A percentile compares a stretch with the other conserved stretches of the same genome.
phyloP scores from a whole-genome alignment of 2,113 vertebrate species.

The Plecturocebus donacophilus region DNA sequence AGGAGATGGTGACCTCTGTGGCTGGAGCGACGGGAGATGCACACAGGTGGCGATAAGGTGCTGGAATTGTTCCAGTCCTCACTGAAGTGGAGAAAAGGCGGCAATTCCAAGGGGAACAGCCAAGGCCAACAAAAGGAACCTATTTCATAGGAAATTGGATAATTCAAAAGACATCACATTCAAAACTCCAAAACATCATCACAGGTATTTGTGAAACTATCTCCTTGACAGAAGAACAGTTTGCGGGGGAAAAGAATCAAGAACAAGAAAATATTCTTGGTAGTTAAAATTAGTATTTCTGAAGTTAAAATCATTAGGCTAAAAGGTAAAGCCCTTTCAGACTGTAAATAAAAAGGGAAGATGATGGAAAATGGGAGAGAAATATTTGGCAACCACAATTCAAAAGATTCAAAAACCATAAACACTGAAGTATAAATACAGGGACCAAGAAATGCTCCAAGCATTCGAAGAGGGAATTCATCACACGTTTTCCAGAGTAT shows the following conservation, averaged over 20 bases:
- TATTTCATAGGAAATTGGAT: neutral
- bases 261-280: neutral
- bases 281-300: neutral
- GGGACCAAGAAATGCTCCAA: too few species aligned
- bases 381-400: neutral
- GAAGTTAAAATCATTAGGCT: neutral
- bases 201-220: neutral
- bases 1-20: neutral
- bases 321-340: neutral
- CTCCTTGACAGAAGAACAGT: neutral
- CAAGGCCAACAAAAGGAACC: neutral
- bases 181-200: neutral
- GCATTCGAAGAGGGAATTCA: too few species aligned
- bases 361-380: neutral
- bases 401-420: neutral
- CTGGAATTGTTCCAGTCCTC: too few species aligned
- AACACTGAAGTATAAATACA: neutral
- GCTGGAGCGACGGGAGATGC: neutral
- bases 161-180: neutral
- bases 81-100: neutral
- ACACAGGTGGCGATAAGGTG: rapidly evolving
- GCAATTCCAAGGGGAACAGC: neutral
- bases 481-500: neutral
- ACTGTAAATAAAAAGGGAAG: neutral
- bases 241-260: neutral